phyloP scores from a whole-genome alignment of 2,113 vertebrate genomes.

The Proterorhinus semilunaris region DNA sequence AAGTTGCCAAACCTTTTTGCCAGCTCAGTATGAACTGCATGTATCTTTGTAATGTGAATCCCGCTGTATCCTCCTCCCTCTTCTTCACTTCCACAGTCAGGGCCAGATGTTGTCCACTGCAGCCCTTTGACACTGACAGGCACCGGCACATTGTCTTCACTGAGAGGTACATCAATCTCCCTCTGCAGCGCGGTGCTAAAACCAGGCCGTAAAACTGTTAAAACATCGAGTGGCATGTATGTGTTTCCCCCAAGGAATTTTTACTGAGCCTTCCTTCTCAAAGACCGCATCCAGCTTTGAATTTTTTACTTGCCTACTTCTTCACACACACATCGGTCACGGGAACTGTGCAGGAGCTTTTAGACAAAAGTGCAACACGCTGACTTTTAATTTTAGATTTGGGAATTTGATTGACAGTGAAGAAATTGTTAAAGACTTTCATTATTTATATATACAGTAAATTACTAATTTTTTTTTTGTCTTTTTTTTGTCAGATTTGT shows the following conservation, averaged over 20 bases:
- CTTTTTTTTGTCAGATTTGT: too few species aligned
- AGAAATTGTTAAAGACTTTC: too few species aligned
- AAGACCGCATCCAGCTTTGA: conserved; percentile 45
- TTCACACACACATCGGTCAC: conserved; percentile 31
- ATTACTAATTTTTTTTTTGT: too few species aligned
- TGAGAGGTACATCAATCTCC: conserved; percentile 73
- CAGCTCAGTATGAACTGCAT: not conserved
- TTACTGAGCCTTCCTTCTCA: conserved; percentile 63
- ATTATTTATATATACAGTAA: too few species aligned
- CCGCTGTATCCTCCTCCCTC: not conserved
- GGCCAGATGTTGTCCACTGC: conserved; percentile 33
- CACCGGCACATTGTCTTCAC: conserved; percentile 55
- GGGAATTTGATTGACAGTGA: too few species aligned
- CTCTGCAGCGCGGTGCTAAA: conserved; percentile 64
- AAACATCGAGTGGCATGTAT: conserved; percentile 65
- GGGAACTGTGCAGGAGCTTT: too few species aligned
- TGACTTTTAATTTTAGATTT: too few species aligned
- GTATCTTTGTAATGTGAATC: conserved; percentile 3
- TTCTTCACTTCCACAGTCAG: conserved; percentile 2
- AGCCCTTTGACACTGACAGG: conserved; percentile 45
- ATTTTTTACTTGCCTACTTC: conserved; percentile 38
- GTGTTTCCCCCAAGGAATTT: conserved; percentile 64
- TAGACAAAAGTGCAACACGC: too few species aligned
- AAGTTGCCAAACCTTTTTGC: not conserved
- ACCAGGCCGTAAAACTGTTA: conserved; percentile 65